phyloP scores from a whole-genome alignment of 2,797 vertebrate species.

The Gadopsis marmoratus region DNA sequence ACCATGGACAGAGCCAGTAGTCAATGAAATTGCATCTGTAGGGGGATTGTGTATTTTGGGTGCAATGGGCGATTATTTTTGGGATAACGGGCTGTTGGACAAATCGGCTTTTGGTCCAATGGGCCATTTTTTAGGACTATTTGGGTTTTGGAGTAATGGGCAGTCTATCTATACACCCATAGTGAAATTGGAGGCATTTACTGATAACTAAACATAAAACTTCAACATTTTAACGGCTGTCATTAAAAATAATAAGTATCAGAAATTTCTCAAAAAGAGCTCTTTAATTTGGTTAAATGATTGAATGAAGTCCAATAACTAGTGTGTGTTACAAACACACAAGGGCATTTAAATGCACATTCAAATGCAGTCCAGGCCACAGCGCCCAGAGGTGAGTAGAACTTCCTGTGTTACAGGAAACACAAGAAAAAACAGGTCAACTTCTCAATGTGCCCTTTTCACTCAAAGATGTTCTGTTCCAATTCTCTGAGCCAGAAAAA shows the following conservation, averaged over 20 bases:
- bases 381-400: background rate
- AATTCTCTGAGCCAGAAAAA: constrained; percentile 23
- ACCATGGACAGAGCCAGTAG: too few relatives aligned
- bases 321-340: background rate
- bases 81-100: too few relatives aligned
- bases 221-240: too few relatives aligned
- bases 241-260: background rate
- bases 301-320: background rate
- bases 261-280: background rate
- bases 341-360: background rate
- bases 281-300: background rate
- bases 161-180: too few relatives aligned
- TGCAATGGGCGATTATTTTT: too few relatives aligned
- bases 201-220: too few relatives aligned
- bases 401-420: constrained; percentile 1
- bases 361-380: background rate
- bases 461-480: constrained; percentile 36
- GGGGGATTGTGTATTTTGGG: too few relatives aligned
- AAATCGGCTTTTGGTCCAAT: too few relatives aligned
- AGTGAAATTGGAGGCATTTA: too few relatives aligned
- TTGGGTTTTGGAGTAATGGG: too few relatives aligned
- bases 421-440: constrained; percentile 45
- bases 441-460: constrained; percentile 19
- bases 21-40: too few relatives aligned
- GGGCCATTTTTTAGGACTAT: too few relatives aligned